phyloP scores from a whole-genome alignment of 2,888 invertebrate genomes.

The Eristalis tenax region DNA sequence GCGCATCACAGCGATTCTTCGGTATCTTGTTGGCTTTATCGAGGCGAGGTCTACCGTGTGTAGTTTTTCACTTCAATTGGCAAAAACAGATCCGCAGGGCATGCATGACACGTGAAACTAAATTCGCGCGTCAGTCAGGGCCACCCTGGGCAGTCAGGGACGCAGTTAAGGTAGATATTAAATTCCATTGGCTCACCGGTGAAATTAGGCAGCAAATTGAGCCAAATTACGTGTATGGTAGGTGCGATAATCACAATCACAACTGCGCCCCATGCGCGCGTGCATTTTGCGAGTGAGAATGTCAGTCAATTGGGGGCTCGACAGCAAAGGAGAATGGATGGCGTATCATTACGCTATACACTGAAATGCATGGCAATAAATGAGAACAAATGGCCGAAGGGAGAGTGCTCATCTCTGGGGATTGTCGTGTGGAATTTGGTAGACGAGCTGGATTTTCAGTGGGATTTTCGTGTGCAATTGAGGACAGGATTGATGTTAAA shows the following conservation, averaged over 20 bases:
- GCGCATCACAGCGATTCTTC: neutral
- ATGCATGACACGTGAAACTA: neutral
- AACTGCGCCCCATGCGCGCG: neutral
- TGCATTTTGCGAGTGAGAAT: too few relatives aligned
- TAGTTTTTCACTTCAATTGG: neutral
- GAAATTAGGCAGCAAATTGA: constrained; percentile 60
- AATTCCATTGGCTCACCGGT: constrained; percentile 49
- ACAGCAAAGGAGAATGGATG: too few relatives aligned
- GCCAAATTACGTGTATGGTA: constrained; percentile 55
- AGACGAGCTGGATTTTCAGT: too few relatives aligned
- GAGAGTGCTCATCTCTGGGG: too few relatives aligned
- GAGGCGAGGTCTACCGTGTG: neutral
- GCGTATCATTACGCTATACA: too few relatives aligned
- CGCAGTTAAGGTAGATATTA: constrained; percentile 26
- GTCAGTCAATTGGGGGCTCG: too few relatives aligned
- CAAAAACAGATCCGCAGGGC: neutral
- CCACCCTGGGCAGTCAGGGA: neutral
- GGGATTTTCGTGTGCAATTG: neutral
- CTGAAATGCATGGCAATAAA: too few relatives aligned
- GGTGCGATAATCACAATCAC: constrained; percentile 43
- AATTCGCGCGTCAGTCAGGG: neutral
- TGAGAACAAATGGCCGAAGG: neutral
- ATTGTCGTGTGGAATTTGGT: too few relatives aligned
- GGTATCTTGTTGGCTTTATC: neutral
- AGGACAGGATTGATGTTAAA: neutral